A percentile compares a stretch with the other conserved stretches of the same genome.
phyloP scores from a whole-genome alignment of 2,888 invertebrate species.

The Macrophya annulata region DNA sequence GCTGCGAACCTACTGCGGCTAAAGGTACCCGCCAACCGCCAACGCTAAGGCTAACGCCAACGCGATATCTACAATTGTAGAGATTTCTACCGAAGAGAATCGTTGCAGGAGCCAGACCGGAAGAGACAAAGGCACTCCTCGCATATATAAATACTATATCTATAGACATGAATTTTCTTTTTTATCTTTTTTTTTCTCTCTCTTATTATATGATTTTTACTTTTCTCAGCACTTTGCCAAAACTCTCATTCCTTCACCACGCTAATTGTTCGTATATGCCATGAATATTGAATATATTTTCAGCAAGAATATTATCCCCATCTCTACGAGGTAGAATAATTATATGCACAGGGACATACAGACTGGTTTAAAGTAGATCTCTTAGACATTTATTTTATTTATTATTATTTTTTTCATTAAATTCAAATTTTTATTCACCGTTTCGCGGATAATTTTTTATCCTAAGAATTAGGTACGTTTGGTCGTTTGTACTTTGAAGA shows the following conservation, averaged over 20 bases:
- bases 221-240: slow-evolving; percentile 5
- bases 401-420: neutral
- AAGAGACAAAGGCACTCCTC: neutral
- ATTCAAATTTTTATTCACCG: neutral
- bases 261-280: neutral
- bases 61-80: neutral
- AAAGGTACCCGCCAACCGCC: slow-evolving; percentile 40
- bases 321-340: neutral
- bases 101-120: slow-evolving; percentile 21
- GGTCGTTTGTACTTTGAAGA: neutral
- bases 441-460: neutral
- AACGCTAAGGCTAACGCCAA: slow-evolving; percentile 32
- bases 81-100: slow-evolving; percentile 43
- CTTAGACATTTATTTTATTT: neutral
- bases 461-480: neutral
- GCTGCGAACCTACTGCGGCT: slow-evolving; percentile 64
- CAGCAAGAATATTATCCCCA: neutral
- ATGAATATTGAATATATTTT: slow-evolving; percentile 13
- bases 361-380: neutral
- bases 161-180: neutral
- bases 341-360: neutral
- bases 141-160: neutral
- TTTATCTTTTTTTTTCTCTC: neutral
- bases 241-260: neutral
- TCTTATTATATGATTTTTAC: slow-evolving; percentile 3